These are phyloP conservation scores for Manis crassicaudata DNA, from an alignment of 2,797 vertebrate species.

Conservation along the genomic window DNA sequence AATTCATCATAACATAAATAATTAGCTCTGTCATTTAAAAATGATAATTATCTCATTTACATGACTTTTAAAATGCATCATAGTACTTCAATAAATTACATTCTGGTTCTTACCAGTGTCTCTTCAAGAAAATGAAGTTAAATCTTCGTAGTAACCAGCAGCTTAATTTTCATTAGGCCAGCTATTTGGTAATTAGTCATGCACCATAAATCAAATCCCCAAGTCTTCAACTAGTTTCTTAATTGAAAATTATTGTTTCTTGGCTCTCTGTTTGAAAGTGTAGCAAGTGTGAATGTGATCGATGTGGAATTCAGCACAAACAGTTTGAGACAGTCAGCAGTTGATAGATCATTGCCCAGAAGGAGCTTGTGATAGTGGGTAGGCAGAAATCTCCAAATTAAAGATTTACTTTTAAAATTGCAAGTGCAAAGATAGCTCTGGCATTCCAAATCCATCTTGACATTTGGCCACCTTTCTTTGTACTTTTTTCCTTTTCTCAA, in stretches of 20 bases:
- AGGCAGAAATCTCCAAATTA: slow-evolving; percentile 90
- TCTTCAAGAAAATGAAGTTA: slow-evolving; percentile 92
- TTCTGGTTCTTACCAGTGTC: slow-evolving; percentile 83
- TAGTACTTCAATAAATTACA: slow-evolving; percentile 83
- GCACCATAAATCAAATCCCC: slow-evolving; percentile 97
- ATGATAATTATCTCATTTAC: slow-evolving; percentile 82
- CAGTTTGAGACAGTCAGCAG: slow-evolving; percentile 97
- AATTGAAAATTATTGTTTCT: slow-evolving; percentile 98
- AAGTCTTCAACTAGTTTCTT: slow-evolving; percentile 95
- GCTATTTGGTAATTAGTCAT: slow-evolving; percentile 95
- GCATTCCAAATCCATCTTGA: slow-evolving; percentile 77
- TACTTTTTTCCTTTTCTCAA: not conserved
- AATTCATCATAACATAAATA: slow-evolving; percentile 80
- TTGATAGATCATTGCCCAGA: slow-evolving; percentile 97
- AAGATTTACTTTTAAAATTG: slow-evolving; percentile 89
- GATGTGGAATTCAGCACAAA: slow-evolving; percentile 95
- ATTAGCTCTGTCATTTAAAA: slow-evolving; percentile 75
- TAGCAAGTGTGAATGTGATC: slow-evolving; percentile 93
- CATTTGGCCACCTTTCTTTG: slow-evolving; percentile 65
- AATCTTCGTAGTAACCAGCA: slow-evolving; percentile 91
- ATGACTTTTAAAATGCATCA: slow-evolving; percentile 81
- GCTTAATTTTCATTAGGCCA: slow-evolving; percentile 93
- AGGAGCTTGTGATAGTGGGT: slow-evolving; percentile 89
- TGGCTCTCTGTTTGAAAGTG: slow-evolving; percentile 90
- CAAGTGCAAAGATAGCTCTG: slow-evolving; percentile 78